These are phyloP conservation scores for Hystrix cristata DNA, from an alignment of 2,113 vertebrate species.

Conservation along the genomic window DNA sequence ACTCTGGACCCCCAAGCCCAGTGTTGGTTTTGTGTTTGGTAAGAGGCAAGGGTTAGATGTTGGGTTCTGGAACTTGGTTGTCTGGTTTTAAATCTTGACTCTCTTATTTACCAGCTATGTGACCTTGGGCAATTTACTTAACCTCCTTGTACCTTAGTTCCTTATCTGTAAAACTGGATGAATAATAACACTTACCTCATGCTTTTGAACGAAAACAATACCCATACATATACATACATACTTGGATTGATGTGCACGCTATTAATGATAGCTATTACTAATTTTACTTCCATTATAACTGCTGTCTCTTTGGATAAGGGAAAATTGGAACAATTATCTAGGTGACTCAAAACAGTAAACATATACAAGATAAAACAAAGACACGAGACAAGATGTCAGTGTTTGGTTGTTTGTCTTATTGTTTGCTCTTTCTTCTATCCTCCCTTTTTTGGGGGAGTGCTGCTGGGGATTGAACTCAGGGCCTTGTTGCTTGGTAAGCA, in stretches of 20 bases:
- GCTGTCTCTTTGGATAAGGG: slow-evolving; percentile 18
- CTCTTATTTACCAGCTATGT: not conserved
- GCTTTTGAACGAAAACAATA: not conserved
- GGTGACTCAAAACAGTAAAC: slow-evolving; percentile 50
- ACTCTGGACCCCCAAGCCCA: not conserved
- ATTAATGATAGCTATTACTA: not conserved
- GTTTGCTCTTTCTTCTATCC: not conserved
- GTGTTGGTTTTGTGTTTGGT: not conserved
- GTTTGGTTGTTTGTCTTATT: not conserved
- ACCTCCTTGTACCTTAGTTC: not conserved
- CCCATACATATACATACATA: not conserved
- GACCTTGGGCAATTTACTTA: not conserved
- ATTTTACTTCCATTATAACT: not conserved
- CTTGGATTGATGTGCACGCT: not conserved
- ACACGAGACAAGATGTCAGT: not conserved
- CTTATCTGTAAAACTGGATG: slow-evolving; percentile 35
- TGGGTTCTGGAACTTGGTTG: not conserved
- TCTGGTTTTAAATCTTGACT: not conserved
- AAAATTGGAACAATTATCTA: not conserved
- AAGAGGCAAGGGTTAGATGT: not conserved
- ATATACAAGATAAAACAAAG: not conserved
- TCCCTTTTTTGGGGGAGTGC: not conserved
- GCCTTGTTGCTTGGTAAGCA: too few species aligned
- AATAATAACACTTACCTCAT: not conserved
- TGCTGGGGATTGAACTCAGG: too few species aligned